Evolutionary conservation across 2,797 vertebrate species (phyloP), one percentile per base, ranked within the genome.

Genomic region (Scyliorhinus canicula): DNA sequence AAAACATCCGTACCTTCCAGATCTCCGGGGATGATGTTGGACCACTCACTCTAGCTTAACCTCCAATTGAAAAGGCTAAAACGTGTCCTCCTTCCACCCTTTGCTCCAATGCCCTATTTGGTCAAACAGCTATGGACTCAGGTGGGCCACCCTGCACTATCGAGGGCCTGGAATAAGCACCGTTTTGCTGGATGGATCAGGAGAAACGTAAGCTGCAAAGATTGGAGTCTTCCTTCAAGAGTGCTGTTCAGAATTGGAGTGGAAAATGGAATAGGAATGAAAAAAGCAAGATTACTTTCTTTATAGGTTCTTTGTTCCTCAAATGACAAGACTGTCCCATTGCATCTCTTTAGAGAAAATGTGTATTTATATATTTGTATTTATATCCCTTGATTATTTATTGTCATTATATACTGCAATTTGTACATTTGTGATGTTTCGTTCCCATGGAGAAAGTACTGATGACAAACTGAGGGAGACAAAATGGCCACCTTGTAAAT

Each of bases 341-440:
- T 24, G 57, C 8, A 5, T 8, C 19, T 44, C 60, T 65, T 65
- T 44, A 19, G 31, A 57, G 6, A 57, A 88, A 88, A 57, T 74
- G 31, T 35, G 69, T 35, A 74, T 91, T 26, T 91, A 63, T 63
- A 44, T 26, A 44, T 8, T 11, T 40, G 55, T 44, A 21, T 40
- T 91, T 91, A 44, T 91, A 4, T 91, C 52, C 35, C n/a, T 91
- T 91, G 7, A 26, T 44, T 91, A 91, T 91, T 91, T 91, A 44
- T 65, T 91, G 57, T 60, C 9, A n/a, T 88, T n/a, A 21, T 35
- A 55, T 88, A 1, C n/a, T 65, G n/a, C 44, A 91, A 24, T 65
- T 65, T 91, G n/a, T 91, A 26, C 7, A n/a, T 6, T 91, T 63
- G 88, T 44, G 40, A n/a, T 60, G 35, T 57, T 60, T 65, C 88